A percentile compares a stretch with the other conserved stretches of the same genome.
Evolutionary conservation across 1,140 invertebrate genomes (phyloP).

Genomic region (Aphelinus certus): DNA sequence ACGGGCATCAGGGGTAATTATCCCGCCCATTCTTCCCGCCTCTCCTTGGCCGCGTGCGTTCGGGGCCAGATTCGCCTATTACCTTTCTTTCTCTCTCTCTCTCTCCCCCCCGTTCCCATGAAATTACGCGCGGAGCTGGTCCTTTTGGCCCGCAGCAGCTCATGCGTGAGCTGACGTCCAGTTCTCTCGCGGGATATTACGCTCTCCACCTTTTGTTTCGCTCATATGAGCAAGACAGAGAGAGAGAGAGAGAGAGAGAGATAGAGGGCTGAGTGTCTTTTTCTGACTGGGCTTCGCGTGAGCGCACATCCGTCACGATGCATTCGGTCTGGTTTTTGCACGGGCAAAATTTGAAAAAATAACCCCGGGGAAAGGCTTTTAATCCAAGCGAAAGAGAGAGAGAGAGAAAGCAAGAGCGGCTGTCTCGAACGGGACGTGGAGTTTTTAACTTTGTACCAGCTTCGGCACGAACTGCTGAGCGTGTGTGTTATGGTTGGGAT

Average conservation of each 20-base stretch:
- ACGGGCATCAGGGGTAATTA: slow-evolving; percentile 63
- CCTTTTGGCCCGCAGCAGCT: slow-evolving; percentile 54
- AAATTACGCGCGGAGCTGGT: slow-evolving; percentile 52
- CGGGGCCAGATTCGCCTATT: slow-evolving; percentile 47
- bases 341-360: too few relatives aligned
- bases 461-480: too few relatives aligned
- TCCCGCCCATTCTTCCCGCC: slow-evolving; percentile 66
- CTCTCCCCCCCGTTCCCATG: slow-evolving; percentile 54
- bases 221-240: too few relatives aligned
- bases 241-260: not conserved
- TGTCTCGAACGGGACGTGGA: too few relatives aligned
- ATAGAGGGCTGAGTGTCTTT: slow-evolving; percentile 16
- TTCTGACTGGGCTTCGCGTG: not conserved
- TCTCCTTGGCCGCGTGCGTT: slow-evolving; percentile 41
- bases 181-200: slow-evolving; percentile 4
- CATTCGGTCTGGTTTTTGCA: too few relatives aligned
- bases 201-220: slow-evolving; percentile 5
- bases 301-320: too few relatives aligned
- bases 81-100: slow-evolving; percentile 19
- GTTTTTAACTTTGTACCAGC: too few relatives aligned
- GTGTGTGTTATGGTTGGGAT: too few relatives aligned
- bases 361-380: too few relatives aligned
- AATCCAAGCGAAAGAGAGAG: too few relatives aligned
- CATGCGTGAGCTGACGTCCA: slow-evolving; percentile 18
- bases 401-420: too few relatives aligned